phyloP scores from a whole-genome alignment of 1,140 invertebrate genomes.

The Drosophila nigrodunni region DNA sequence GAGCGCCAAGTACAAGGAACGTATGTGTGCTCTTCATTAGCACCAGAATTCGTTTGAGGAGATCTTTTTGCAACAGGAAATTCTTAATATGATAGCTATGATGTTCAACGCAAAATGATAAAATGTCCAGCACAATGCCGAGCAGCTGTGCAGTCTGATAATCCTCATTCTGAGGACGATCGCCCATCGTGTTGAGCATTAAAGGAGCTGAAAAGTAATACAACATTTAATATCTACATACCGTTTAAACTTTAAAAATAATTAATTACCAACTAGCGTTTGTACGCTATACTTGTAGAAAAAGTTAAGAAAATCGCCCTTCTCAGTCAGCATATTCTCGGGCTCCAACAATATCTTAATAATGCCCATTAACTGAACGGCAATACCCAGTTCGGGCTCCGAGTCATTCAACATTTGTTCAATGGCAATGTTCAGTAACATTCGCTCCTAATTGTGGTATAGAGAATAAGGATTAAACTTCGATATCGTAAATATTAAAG shows the following conservation, averaged over 20 bases:
- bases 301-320: slow-evolving; percentile 98
- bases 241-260: background rate
- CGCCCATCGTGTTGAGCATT: slow-evolving; percentile 94
- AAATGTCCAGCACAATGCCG: slow-evolving; percentile 96
- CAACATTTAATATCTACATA: background rate
- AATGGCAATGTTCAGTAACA: slow-evolving; percentile 98
- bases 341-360: slow-evolving; percentile 97
- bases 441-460: slow-evolving; percentile 90
- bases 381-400: slow-evolving; percentile 96
- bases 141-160: slow-evolving; percentile 98
- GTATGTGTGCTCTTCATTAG: slow-evolving; percentile 99
- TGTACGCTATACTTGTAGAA: slow-evolving; percentile 99
- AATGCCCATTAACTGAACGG: slow-evolving; percentile 97
- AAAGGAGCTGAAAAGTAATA: slow-evolving; percentile 89
- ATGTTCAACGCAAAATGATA: slow-evolving; percentile 99
- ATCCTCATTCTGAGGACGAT: slow-evolving; percentile 95
- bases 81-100: slow-evolving; percentile 99
- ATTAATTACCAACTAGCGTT: slow-evolving; percentile 92
- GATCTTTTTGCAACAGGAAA: slow-evolving; percentile 98
- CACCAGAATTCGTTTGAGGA: slow-evolving; percentile 96
- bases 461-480: slow-evolving; percentile 2
- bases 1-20: slow-evolving; percentile 97
- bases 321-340: slow-evolving; percentile 99
- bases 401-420: slow-evolving; percentile 96
- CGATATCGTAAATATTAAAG: background rate